These are phyloP conservation scores for Forbesichthys agassizii DNA, from an alignment of 2,113 vertebrate genomes.

Conservation along the genomic window DNA sequence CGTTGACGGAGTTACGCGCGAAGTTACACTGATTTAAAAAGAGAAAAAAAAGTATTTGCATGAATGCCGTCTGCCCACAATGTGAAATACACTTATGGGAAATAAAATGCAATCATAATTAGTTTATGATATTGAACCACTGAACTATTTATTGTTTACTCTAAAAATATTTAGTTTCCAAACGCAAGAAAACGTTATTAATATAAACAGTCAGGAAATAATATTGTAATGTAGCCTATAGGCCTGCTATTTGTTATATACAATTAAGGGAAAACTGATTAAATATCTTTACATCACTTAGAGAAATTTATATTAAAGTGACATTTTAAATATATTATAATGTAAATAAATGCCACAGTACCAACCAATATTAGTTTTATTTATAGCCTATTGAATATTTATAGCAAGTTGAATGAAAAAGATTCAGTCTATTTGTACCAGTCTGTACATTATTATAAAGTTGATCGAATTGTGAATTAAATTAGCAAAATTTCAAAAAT, in stretches of 20 bases:
- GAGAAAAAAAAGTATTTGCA: slow-evolving; percentile 1
- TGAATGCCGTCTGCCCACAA: slow-evolving; percentile 3
- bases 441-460: too few relatives aligned
- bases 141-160: background rate
- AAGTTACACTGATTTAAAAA: slow-evolving; percentile 75
- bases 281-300: too few relatives aligned
- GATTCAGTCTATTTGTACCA: background rate
- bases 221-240: background rate
- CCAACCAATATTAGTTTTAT: too few relatives aligned
- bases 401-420: too few relatives aligned
- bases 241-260: background rate
- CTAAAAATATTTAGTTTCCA: slow-evolving; percentile 1
- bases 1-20: slow-evolving; percentile 77
- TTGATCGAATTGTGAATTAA: slow-evolving; percentile 42
- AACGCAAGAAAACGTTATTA: background rate
- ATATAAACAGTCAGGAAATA: background rate
- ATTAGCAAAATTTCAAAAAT: slow-evolving; percentile 9
- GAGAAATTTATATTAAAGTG: too few relatives aligned
- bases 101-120: slow-evolving; percentile 35
- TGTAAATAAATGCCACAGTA: too few relatives aligned
- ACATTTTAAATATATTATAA: too few relatives aligned
- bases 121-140: slow-evolving; percentile 13
- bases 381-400: too few relatives aligned
- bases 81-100: slow-evolving; percentile 27
- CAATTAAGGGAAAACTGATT: too few relatives aligned